These are phyloP conservation scores for Telmatherina bonti DNA, from an alignment of 2,797 vertebrate species.

Conservation along the genomic window DNA sequence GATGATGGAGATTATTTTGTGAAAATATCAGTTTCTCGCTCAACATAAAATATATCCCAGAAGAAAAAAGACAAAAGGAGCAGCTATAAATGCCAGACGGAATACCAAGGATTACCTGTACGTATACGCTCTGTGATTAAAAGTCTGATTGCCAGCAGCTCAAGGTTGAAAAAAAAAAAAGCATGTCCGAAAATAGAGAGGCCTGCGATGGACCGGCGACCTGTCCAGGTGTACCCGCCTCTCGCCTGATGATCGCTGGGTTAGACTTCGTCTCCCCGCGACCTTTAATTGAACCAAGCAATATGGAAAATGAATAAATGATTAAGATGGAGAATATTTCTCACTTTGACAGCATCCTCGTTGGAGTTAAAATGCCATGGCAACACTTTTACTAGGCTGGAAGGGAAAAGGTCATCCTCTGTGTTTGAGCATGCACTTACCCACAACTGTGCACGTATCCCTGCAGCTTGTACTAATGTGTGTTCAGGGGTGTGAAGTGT, in stretches of 20 bases:
- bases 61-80: background rate
- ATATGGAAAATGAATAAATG: too few species aligned
- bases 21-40: conserved; percentile 31
- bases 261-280: too few species aligned
- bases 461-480: background rate
- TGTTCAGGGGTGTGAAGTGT: background rate
- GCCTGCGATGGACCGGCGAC: too few species aligned
- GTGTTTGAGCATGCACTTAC: background rate
- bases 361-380: background rate
- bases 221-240: too few species aligned
- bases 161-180: conserved; percentile 1
- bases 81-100: background rate
- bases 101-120: background rate
- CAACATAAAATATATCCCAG: background rate
- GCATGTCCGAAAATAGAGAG: conserved; percentile 1
- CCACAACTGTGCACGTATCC: background rate
- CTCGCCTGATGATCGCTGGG: too few species aligned
- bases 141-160: background rate
- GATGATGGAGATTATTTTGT: conserved; percentile 22
- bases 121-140: background rate
- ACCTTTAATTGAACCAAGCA: too few species aligned
- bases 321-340: conserved; percentile 1
- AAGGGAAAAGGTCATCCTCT: conserved; percentile 24
- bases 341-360: conserved; percentile 13
- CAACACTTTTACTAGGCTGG: background rate